Evolutionary conservation across 2,797 vertebrate genomes (phyloP).

Genomic region (Myripristis murdjan): DNA sequence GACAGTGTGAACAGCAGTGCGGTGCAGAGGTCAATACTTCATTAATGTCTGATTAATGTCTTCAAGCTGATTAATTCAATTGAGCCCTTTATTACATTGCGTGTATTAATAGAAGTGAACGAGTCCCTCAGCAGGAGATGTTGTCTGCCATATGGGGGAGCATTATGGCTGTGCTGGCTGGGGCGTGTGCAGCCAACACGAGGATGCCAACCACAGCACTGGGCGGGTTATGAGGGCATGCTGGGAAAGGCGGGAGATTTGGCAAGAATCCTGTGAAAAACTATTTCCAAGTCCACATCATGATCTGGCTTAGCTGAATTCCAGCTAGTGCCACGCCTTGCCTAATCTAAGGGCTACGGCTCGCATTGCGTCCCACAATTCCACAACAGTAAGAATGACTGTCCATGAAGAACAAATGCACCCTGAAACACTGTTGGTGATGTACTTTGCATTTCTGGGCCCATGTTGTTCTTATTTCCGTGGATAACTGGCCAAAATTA

Average conservation of each 20-base stretch:
- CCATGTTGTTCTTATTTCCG: no score
- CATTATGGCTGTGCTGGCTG: slow-evolving; percentile 47
- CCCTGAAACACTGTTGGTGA: no score
- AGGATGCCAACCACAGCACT: slow-evolving; percentile 36
- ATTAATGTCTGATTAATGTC: slow-evolving; percentile 82
- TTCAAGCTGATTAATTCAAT: slow-evolving; percentile 79
- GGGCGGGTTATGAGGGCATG: slow-evolving; percentile 51
- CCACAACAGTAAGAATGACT: no score
- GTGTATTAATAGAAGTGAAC: slow-evolving; percentile 63
- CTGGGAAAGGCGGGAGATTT: slow-evolving; percentile 28
- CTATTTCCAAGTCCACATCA: slow-evolving; percentile 1
- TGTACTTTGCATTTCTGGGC: no score
- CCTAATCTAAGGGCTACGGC: no score
- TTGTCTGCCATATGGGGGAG: slow-evolving; percentile 74
- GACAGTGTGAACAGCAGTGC: slow-evolving; percentile 63
- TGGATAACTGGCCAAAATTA: no score
- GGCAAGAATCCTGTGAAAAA: slow-evolving; percentile 20
- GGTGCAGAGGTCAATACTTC: slow-evolving; percentile 79
- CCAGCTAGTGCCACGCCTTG: no score
- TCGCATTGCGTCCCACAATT: no score
- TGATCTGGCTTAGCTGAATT: slow-evolving; percentile 7
- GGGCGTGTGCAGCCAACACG: slow-evolving; percentile 19
- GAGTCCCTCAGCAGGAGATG: slow-evolving; percentile 72
- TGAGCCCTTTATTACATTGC: slow-evolving; percentile 68
- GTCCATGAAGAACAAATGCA: no score